Evolutionary conservation across 2,888 invertebrate genomes (phyloP).

Genomic region (Lepeophtheirus nordmannii): DNA sequence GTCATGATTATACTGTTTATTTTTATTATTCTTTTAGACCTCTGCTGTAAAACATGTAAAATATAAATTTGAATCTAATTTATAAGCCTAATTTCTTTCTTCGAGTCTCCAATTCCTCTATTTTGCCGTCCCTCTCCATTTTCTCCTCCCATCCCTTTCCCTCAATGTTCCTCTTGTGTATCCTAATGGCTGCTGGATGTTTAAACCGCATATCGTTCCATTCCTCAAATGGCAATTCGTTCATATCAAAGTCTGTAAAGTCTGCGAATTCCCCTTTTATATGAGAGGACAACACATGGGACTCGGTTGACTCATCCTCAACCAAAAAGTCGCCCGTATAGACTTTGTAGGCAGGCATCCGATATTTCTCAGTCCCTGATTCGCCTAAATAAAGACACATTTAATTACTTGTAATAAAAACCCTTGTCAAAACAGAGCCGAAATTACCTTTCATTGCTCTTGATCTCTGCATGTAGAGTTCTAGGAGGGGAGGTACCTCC

Average conservation of each 20-base stretch:
- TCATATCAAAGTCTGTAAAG: conserved; percentile 14
- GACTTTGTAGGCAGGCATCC: conserved; percentile 17
- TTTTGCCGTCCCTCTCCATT: background rate
- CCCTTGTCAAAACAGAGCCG: too few species aligned
- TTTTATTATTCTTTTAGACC: background rate
- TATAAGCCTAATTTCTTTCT: background rate
- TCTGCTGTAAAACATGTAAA: background rate
- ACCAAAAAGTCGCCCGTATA: conserved; percentile 4
- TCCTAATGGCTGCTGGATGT: background rate
- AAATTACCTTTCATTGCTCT: background rate
- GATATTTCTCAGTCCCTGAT: too few species aligned
- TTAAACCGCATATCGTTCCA: conserved; percentile 11
- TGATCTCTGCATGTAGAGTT: conserved; percentile 3
- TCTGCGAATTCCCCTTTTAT: background rate
- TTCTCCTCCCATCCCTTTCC: conserved; percentile 9
- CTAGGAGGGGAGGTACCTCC: conserved; percentile 4
- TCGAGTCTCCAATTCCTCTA: background rate
- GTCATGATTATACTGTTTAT: background rate
- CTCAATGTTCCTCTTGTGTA: background rate
- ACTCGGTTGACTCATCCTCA: background rate
- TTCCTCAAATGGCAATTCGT: background rate
- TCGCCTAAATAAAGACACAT: too few species aligned
- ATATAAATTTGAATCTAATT: background rate
- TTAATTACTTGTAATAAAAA: too few species aligned
- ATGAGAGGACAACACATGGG: background rate